These are phyloP conservation scores for Centroberyx gerrardi DNA, from an alignment of 2,797 vertebrate species.

Conservation along the genomic window DNA sequence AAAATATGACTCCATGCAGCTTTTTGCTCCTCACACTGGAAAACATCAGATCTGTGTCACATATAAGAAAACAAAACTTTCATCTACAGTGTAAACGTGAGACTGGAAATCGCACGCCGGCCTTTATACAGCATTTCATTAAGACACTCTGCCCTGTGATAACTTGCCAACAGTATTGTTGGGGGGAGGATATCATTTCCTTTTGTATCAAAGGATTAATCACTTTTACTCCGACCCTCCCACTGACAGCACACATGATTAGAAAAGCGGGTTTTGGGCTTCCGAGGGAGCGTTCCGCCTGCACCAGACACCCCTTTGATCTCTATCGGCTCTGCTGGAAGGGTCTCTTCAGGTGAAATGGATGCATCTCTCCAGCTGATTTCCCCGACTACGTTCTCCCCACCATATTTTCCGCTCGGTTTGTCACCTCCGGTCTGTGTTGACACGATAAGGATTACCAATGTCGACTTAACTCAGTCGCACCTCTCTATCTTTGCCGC, in stretches of 20 bases:
- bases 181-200: slow-evolving; percentile 37
- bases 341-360: slow-evolving; percentile 74
- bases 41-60: not conserved
- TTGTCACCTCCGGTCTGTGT: slow-evolving; percentile 68
- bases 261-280: slow-evolving; percentile 63
- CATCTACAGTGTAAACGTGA: not conserved
- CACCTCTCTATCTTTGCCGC: slow-evolving; percentile 25
- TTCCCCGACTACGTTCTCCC: slow-evolving; percentile 50
- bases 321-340: slow-evolving; percentile 74
- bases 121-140: slow-evolving; percentile 25
- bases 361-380: slow-evolving; percentile 64
- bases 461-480: slow-evolving; percentile 52
- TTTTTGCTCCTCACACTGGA: too few relatives aligned
- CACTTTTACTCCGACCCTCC: slow-evolving; percentile 54
- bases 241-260: slow-evolving; percentile 66
- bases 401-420: slow-evolving; percentile 69
- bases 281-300: slow-evolving; percentile 55
- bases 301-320: slow-evolving; percentile 72
- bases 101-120: not conserved
- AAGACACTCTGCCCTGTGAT: slow-evolving; percentile 26
- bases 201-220: slow-evolving; percentile 65
- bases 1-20: not conserved
- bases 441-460: slow-evolving; percentile 73
- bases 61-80: not conserved
- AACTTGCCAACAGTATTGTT: slow-evolving; percentile 4